Base-by-base conservation (phyloP, 92 coral and sea anemone genomes). In the Porites cylindrica region DNA sequence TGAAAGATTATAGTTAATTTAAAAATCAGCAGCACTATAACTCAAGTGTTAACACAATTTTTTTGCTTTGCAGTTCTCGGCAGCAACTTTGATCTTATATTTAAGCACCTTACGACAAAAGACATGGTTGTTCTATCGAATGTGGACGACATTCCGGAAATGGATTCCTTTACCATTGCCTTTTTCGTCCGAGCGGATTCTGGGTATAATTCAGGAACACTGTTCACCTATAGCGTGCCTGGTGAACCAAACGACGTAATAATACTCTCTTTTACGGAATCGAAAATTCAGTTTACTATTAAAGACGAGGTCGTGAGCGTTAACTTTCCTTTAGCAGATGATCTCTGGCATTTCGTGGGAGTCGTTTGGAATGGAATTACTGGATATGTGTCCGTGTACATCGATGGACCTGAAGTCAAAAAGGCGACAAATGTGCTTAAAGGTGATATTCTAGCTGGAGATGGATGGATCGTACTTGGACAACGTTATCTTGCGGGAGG, bases 281-380 rank as follows among this genome's bases (percentile, higher is more conserved):
- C 77, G 5, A 43, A 43, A 32, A 17, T 92, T n/a, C 78, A 74
- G 24, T 59, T 86, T 47, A 16, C 63, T 26, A 68, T 92, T 47
- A 82, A 82, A 56, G 79, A 75, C 61, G 78, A 85, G 76, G 89
- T 81, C 26, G 53, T 89, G 1, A 62, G 63, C 19, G 76, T 72
- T 16, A 61, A 77, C 4, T 32, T 79, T 8, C 64, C 65, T 5
- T 59, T 92, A 53, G 74, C 74, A 13, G 95, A 92, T 75, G 90
- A 81, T 6, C 72, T 11, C 23, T 92, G 95, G 95, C 92, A 88
- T 68, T 92, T 81, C 43, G 65, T 92, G 54, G 95, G 95, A n/a
- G 62, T 82, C 13, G 80, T 83, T 23, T 92, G 95, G 95, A 75
- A 84, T n/a, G 80, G 86, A 7, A 3, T 19, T 14, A 47, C 29